Conservation (phyloP, 2,888 invertebrate species). For the Ennomos erosarius region DNA sequence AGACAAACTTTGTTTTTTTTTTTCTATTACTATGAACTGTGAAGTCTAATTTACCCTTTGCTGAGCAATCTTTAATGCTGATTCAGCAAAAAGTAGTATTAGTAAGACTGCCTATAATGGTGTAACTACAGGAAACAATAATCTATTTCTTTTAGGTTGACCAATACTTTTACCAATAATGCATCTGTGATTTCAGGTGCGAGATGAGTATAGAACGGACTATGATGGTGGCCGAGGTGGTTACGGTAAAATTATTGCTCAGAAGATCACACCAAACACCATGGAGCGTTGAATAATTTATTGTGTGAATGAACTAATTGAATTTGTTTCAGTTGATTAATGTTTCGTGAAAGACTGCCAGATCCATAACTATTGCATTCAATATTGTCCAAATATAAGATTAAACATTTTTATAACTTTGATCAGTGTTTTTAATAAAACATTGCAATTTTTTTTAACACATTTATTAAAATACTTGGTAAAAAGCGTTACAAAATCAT, state of each 20-base stretch:
- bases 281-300: constrained; percentile 72
- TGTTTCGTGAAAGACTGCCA: constrained; percentile 59
- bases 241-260: constrained; percentile 97
- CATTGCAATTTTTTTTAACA: constrained; percentile 17
- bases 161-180: no score
- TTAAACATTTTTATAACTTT: constrained; percentile 36
- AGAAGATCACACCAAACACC: constrained; percentile 89
- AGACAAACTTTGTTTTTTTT: no score
- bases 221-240: constrained; percentile 98
- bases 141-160: no score
- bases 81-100: no score
- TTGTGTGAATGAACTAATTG: constrained; percentile 36
- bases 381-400: constrained; percentile 34
- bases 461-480: constrained; percentile 32
- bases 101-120: no score
- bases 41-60: no score
- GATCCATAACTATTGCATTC: constrained; percentile 42
- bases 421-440: constrained; percentile 23
- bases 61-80: no score
- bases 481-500: constrained; percentile 38
- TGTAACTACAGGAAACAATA: no score
- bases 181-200: constrained; percentile 86
- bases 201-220: constrained; percentile 99
- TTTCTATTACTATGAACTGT: no score
- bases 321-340: constrained; percentile 39